Base-by-base conservation (phyloP, 1,140 invertebrate species). In the Phymastichus coffea region DNA sequence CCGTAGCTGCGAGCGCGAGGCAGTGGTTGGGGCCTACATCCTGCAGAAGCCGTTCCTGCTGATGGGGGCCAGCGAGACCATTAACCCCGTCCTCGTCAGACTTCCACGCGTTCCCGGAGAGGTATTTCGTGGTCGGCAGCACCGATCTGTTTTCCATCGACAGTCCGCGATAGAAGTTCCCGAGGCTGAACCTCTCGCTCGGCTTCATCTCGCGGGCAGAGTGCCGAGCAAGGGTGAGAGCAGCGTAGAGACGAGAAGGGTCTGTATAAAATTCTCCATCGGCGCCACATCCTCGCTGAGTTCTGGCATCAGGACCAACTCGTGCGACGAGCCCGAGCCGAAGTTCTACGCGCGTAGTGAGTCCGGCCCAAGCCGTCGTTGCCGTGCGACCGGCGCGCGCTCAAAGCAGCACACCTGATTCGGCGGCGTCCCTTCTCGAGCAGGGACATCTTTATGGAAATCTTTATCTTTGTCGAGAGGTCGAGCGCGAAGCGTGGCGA, bases 141-240 rank as follows among this genome's bases (percentile, higher is more conserved):
- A 52, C 55, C 0, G 68, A 61, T 59, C 59, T 77, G 0, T 77
- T 77, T 43, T 43, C 60, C 0, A 60, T 74, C 4, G 22, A 63
- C 1, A 71, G 72, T 66, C 72, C 75, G 0, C 37, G 65, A 38
- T 77, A 74, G 75, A 76, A 62, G 46, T 57, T 79, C 38, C 60
- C 82, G 4, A 69, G 83, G n/a, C 72, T 66, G 4, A 78, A 78
- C 60, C 67, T 85, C 52, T 71, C 81, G 0, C 77, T 78, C 14
- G 67, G 80, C 1, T 83, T 85, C 33, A 79, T 80, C 0, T n/a
- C n/a, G n/a, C n/a, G n/a, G n/a, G n/a, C n/a, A n/a, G n/a, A 76
- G 71, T 14, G 77, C 76, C 1, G 82, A 81, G 40, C 57, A 85
- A 15, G 82, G 69, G 8, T 71, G 82, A 59, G 82, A 82, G 53